Base-by-base conservation (phyloP, 2,888 invertebrate genomes). In the Platycheirus rosarum region DNA sequence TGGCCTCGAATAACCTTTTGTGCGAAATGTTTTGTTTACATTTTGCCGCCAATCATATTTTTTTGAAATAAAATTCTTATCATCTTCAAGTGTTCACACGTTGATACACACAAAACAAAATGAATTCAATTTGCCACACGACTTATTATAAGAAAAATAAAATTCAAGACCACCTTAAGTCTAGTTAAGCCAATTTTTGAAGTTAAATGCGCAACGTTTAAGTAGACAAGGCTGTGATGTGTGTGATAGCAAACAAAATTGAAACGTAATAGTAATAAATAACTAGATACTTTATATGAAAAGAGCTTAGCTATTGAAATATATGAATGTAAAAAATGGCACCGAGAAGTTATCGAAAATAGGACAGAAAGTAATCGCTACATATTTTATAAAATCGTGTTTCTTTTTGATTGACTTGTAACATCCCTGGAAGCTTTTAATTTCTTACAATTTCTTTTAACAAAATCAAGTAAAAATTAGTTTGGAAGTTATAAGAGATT, bases 61-160 rank as follows among this genome's bases (percentile, higher is more conserved):
- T 60, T 16, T n/a, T n/a, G n/a, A 42, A 40, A 40, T 20, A 9
- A 57, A 20, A 32, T n/a, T 37, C 37, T 60, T 60, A 60, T 60
- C 44, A 40, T 29, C 44, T 60, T 42, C 29, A 44, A 60, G 14
- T 57, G 48, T 46, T 11, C 35, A 29, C n/a, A n/a, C 37, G n/a
- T 18, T 6, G 4, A 14, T 13, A 49, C n/a, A n/a, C n/a, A 49
- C 11, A 53, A 16, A 35, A 32, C 5, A 37, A 55, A 55, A 9
- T 20, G 13, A 37, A 55, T 18, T 40, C 13, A 29, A 29, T 44
- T 46, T 74, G 75, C 75, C 75, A 76, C 68, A 69, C 75, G 75
- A 76, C 68, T 51, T 29, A 53, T 62, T 37, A 65, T 74, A 46
- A 55, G 42, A 14, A 18, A 53, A 63, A n/a, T 0, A 29, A 53